Base-by-base conservation (phyloP, 2,113 vertebrate species). In the Saccopteryx bilineata region DNA sequence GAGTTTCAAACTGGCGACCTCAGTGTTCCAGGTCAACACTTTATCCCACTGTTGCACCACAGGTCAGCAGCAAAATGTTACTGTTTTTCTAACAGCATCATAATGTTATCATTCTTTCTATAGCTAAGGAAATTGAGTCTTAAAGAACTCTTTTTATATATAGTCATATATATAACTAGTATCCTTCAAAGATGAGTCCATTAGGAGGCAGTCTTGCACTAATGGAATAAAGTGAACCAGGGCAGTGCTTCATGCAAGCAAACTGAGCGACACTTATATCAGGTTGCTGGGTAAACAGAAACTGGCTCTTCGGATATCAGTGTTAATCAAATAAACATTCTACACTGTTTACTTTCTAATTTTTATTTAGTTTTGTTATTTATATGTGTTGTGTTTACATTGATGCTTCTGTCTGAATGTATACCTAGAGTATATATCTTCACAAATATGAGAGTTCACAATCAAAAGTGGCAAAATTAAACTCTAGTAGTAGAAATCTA, bases 51-150 rank as follows among this genome's bases (percentile, higher is more conserved):
- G 39, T 39, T 39, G 39, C 39, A 39, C 39, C 39, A 39, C 39
- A 39, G 39, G 39, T 39, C 39, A 39, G 39, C 39, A 39, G 39
- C 39, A 39, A 92, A 84, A 12, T 74, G 31, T 89, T 72, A 60
- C 54, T 94, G 46, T 68, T 92, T 96, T 94, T 80, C 56, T 80
- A 66, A 74, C 54, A 85, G 19, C 61, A 76, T 63, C 21, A 24
- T 91, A 28, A 33, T 48, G 54, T 71, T 91, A 78, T 39, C 68
- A 39, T 82, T 79, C 14, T 24, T 65, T 10, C 50, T 78, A 71
- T 10, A 91, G 24, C 31, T 58, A 15, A 94, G 72, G 2, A 87
- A 83, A 63, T 31, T 71, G 60, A 33, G 9, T 83, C 23, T 50
- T 31, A 83, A 65, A 88, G n/a, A 71, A 26, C 48, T 68, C n/a